These are phyloP conservation scores for Parauchenoglanis punctatus DNA, from an alignment of 2,797 vertebrate genomes.

Conservation along the genomic window DNA sequence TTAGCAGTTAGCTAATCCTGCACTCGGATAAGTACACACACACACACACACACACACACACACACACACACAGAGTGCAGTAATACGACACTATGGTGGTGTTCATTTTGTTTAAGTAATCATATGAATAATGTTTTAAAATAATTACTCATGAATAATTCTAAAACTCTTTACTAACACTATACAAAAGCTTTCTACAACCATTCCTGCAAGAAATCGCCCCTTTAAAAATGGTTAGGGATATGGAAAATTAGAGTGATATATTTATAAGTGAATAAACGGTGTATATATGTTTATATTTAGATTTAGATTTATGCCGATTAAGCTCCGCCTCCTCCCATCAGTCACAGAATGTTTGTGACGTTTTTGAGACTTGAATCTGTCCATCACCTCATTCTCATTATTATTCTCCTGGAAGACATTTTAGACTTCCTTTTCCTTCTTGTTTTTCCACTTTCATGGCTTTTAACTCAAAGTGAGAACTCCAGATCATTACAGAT, in stretches of 20 bases:
- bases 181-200: not conserved
- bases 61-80: not conserved
- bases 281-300: not conserved
- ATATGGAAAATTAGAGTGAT: not conserved
- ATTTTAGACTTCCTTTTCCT: not conserved
- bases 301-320: not conserved
- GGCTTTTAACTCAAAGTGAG: too few species aligned
- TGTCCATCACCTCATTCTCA: not conserved
- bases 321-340: not conserved
- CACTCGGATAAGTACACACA: constrained; percentile 63
- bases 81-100: constrained; percentile 21
- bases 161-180: not conserved
- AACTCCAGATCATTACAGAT: too few species aligned
- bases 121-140: not conserved
- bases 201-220: not conserved
- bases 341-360: not conserved
- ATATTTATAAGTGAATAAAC: too few species aligned
- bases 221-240: not conserved
- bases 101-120: constrained; percentile 49
- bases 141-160: not conserved
- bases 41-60: constrained; percentile 25
- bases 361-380: not conserved
- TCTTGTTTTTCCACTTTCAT: not conserved
- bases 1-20: constrained; percentile 77
- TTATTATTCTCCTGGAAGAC: not conserved